These are phyloP conservation scores for Orgyia antiqua DNA, from an alignment of 2,888 invertebrate genomes.

Conservation along the genomic window DNA sequence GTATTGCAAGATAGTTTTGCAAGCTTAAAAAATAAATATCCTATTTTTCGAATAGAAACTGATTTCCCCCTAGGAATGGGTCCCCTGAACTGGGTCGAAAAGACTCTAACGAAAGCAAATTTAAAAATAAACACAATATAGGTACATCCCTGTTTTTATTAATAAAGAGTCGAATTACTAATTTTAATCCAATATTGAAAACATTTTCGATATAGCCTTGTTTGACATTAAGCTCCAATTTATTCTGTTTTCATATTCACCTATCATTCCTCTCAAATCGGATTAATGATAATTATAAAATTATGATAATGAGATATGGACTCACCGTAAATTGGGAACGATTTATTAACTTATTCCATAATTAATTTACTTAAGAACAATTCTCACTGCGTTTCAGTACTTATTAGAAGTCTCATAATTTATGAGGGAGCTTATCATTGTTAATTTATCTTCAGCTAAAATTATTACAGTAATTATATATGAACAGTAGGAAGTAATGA, in stretches of 20 bases:
- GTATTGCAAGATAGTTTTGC: no score
- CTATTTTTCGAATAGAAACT: no score
- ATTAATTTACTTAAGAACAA: conserved; percentile 17
- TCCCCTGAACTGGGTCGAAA: no score
- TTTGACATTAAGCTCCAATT: neutral
- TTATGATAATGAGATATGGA: conserved; percentile 17
- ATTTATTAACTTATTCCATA: conserved; percentile 20
- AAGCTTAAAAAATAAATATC: no score
- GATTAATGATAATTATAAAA: conserved; percentile 10
- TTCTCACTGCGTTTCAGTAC: conserved; percentile 9
- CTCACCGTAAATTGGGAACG: conserved; percentile 13
- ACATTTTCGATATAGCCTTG: neutral
- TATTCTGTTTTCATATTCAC: conserved; percentile 1
- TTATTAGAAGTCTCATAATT: neutral
- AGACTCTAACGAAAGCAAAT: no score
- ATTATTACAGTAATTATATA: neutral
- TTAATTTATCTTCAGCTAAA: conserved; percentile 1
- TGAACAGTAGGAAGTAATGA: no score
- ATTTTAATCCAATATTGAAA: neutral
- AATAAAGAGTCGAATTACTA: neutral
- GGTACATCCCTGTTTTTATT: no score
- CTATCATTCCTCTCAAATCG: conserved; percentile 6
- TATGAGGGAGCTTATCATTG: neutral
- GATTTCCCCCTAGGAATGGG: no score
- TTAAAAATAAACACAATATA: no score